Base-by-base conservation (phyloP, 64 coral and sea anemone species). In the Cladopsammia gracilis region DNA sequence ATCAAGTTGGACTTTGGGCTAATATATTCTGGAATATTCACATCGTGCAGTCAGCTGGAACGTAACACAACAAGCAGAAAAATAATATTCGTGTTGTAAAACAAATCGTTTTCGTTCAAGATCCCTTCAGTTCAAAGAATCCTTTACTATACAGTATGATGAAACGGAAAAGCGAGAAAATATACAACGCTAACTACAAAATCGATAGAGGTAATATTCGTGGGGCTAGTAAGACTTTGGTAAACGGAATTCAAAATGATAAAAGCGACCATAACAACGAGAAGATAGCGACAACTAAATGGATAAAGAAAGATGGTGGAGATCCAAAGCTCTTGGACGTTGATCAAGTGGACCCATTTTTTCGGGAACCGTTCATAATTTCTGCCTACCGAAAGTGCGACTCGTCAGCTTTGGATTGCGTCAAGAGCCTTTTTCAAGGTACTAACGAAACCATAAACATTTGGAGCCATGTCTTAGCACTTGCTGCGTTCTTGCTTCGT, bases 391-490 rank as follows among this genome's bases (percentile, higher is more conserved):
- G 96, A 24, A 80, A 91, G 34, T 92, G 90, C 22, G 54, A 83
- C 9, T 68, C 90, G 0, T 88, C 92, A 20, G 58, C 24, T 4
- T 45, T 22, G 48, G 45, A 88, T 12, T 94, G 82, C 16, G n/a
- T 98, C 11, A 71, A 87, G 26, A 98, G 96, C 64, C 52, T 94
- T 11, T 76, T 91, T 43, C 61, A 98, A 57, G 16, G 59, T 1
- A 94, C 88, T 1, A 98, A 98, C 76, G 96, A 98, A 24, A 98
- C 96, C 4, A 62, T 98, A 1, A 98, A 98, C 20, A 85, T 98
- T 12, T 98, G 96, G 96, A 98, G 92, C 68, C 96, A 98, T 83
- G 65, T 52, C 16, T 59, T 98, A 48, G 96, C 96, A 9, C 78
- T 98, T 13, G 81, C 81, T 25, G 47, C 94, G 13, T 98, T 98